Conservation (phyloP, 2,113 vertebrate species). For the Ochotona princeps region DNA sequence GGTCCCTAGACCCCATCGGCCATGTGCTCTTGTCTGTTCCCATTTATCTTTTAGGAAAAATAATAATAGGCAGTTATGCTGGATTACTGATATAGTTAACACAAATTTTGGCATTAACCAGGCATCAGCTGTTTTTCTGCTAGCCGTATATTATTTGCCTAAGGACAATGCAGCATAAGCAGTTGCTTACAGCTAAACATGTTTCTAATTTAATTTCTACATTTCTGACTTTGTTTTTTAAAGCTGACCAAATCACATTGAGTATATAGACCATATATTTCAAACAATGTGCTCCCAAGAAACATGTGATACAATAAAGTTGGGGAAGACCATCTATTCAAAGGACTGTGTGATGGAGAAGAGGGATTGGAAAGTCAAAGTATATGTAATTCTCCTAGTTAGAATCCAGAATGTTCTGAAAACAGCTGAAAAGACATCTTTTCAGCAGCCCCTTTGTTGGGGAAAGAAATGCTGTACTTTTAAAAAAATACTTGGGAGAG, state of each 20-base stretch:
- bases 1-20: no score
- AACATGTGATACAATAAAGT: neutral
- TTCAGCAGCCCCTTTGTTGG: conserved; percentile 53
- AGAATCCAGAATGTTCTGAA: conserved; percentile 63
- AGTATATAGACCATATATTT: neutral
- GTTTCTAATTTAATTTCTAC: conserved; percentile 3
- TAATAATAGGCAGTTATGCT: no score
- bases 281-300: neutral
- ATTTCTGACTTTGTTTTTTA: conserved; percentile 50
- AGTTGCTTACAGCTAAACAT: no score
- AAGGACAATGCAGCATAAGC: no score
- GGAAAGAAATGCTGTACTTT: conserved; percentile 53
- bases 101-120: no score
- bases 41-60: no score
- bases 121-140: no score
- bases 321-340: neutral
- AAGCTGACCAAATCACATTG: conserved; percentile 14
- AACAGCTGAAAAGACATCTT: conserved; percentile 55
- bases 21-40: no score
- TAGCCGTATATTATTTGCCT: no score
- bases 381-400: neutral
- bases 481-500: conserved; percentile 71
- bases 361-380: neutral
- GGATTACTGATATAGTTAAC: no score
- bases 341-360: neutral